Percentiles rank a stretch among this genome's conserved stretches.
phyloP scores from a whole-genome alignment of 1,140 invertebrate species.

The Tetranychus urticae region DNA sequence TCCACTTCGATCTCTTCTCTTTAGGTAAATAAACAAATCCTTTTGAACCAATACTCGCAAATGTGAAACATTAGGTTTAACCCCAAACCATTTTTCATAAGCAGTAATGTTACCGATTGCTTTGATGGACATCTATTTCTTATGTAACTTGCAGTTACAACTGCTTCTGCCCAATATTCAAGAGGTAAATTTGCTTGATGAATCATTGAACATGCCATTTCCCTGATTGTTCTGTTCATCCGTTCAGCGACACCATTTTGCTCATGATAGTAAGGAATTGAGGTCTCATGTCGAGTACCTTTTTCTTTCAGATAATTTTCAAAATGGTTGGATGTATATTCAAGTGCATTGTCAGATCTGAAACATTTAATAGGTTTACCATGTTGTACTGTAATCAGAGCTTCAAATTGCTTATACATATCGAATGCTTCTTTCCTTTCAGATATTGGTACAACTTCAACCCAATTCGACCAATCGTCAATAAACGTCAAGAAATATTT shows the following conservation, averaged over 20 bases:
- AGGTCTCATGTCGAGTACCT: background rate
- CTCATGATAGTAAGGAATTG: slow-evolving; percentile 17
- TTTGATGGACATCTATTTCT: background rate
- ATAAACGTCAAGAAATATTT: slow-evolving; percentile 21
- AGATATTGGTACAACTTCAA: too few species aligned
- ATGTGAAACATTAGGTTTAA: background rate
- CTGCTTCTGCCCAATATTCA: background rate
- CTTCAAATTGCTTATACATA: too few species aligned
- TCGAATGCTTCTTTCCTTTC: too few species aligned
- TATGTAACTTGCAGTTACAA: background rate
- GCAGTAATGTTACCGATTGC: background rate
- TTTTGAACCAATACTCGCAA: slow-evolving; percentile 5
- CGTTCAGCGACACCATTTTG: slow-evolving; percentile 21
- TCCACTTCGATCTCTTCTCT: slow-evolving; percentile 1
- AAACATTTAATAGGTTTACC: slow-evolving; percentile 2
- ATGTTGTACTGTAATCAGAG: slow-evolving; percentile 1
- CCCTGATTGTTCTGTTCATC: slow-evolving; percentile 18
- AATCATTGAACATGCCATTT: slow-evolving; percentile 7
- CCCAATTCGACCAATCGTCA: slow-evolving; percentile 19
- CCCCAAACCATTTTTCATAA: slow-evolving; percentile 11
- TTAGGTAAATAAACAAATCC: slow-evolving; percentile 4
- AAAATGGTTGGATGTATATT: background rate
- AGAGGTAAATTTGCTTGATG: background rate
- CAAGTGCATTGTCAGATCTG: slow-evolving; percentile 7
- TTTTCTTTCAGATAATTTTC: background rate